Evolutionary conservation across 2,797 vertebrate genomes (phyloP).

Genomic region (Sternotherus odoratus): DNA sequence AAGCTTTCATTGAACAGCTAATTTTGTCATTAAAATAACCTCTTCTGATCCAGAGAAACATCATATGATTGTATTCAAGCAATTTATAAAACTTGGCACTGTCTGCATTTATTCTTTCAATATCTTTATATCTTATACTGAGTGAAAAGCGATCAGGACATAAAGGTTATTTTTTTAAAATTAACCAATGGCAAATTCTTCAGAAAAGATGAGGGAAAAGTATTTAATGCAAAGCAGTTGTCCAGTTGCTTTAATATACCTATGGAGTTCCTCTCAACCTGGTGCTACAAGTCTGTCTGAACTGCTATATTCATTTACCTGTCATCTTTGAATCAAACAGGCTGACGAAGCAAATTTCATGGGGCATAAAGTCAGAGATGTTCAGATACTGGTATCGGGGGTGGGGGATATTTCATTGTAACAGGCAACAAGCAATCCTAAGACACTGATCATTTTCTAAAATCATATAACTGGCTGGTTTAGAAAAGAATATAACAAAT

Average conservation of each 20-base stretch:
- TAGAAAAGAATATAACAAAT: not conserved
- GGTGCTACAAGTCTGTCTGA: not conserved
- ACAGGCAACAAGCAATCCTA: not conserved
- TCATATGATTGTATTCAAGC: not conserved
- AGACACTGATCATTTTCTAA: rapidly evolving
- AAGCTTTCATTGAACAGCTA: not conserved
- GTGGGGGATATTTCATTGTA: rapidly evolving
- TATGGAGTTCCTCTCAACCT: not conserved
- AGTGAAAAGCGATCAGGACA: not conserved
- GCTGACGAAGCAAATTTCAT: not conserved
- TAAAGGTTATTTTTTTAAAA: not conserved
- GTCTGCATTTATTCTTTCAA: not conserved
- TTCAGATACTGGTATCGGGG: too few relatives aligned
- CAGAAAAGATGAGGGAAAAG: not conserved
- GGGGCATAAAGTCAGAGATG: not conserved
- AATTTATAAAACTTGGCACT: rapidly evolving
- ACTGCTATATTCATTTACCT: not conserved
- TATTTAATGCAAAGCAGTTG: not conserved
- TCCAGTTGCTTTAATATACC: not conserved
- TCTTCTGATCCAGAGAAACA: not conserved
- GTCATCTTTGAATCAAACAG: rapidly evolving
- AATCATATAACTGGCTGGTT: rapidly evolving
- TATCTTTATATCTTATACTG: rapidly evolving
- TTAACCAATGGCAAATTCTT: not conserved
- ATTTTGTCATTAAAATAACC: not conserved